Evolutionary conservation across 1,140 invertebrate species (phyloP).

Genomic region (Geopemphigus sp.): DNA sequence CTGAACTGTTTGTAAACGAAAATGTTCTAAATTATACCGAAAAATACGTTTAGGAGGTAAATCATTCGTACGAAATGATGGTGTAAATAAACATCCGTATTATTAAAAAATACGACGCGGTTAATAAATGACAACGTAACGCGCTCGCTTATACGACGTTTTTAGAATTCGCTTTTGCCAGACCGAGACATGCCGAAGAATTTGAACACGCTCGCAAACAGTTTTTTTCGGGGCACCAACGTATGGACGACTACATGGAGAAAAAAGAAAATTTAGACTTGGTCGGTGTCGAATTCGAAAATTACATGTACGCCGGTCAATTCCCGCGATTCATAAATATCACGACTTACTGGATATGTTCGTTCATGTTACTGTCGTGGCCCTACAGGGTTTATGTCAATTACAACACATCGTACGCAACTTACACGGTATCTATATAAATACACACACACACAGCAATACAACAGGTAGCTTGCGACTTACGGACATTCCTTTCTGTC

Average conservation of each 20-base stretch:
- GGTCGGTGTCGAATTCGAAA: conserved; percentile 63
- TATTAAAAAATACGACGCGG: too few species aligned
- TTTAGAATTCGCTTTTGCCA: conserved; percentile 73
- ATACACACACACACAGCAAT: not conserved
- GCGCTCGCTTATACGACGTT: too few species aligned
- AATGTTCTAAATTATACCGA: too few species aligned
- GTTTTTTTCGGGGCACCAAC: conserved; percentile 80
- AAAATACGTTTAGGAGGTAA: too few species aligned
- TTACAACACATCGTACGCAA: conserved; percentile 79
- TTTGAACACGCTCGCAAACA: conserved; percentile 80
- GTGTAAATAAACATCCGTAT: too few species aligned
- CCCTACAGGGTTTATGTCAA: conserved; percentile 78
- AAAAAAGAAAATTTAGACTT: conserved; percentile 83
- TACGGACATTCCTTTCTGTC: too few species aligned
- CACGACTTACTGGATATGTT: conserved; percentile 72
- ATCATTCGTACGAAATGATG: too few species aligned
- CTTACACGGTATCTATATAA: conserved; percentile 64
- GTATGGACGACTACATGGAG: conserved; percentile 84
- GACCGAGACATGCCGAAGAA: conserved; percentile 74
- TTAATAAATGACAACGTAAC: too few species aligned
- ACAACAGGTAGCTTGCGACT: too few species aligned
- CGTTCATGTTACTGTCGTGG: conserved; percentile 78
- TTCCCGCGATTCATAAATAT: conserved; percentile 67
- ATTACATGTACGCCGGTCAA: conserved; percentile 66
- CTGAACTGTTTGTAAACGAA: too few species aligned